Conservation (phyloP, 1,140 invertebrate species). For the Pseudomyrmex pallidus region DNA sequence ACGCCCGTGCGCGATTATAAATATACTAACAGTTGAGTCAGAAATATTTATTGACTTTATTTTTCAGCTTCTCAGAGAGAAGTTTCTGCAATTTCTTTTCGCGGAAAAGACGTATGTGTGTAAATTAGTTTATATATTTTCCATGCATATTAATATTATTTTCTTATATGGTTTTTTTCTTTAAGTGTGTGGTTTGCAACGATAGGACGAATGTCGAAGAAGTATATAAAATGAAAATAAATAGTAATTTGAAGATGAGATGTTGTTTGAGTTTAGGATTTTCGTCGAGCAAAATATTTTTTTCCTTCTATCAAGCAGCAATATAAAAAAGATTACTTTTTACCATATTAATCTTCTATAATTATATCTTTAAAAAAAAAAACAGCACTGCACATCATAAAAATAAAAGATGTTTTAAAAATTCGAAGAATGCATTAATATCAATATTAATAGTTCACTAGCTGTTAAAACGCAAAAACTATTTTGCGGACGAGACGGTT, state of each 20-base stretch:
- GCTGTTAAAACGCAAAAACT: background rate
- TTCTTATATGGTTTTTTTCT: no score
- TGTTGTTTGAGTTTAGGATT: background rate
- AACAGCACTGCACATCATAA: no score
- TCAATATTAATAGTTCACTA: no score
- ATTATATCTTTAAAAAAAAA: no score
- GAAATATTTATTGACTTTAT: slow-evolving; percentile 12
- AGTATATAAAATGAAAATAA: slow-evolving; percentile 1
- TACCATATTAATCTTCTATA: no score
- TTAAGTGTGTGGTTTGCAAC: background rate
- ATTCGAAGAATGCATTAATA: no score
- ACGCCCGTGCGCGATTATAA: slow-evolving; percentile 19
- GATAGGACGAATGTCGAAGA: background rate
- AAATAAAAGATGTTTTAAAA: no score
- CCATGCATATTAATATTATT: no score
- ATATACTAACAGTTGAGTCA: slow-evolving; percentile 1
- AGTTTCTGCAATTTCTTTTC: no score
- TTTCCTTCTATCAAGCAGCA: background rate
- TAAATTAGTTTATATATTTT: no score
- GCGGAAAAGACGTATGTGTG: background rate
- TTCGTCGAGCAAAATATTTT: no score
- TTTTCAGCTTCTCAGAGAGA: slow-evolving; percentile 4
- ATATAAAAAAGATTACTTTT: background rate
- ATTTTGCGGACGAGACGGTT: slow-evolving; percentile 31
- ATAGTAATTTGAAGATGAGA: background rate